phyloP scores from a whole-genome alignment of 2,797 vertebrate genomes.

The Merluccius polli region DNA sequence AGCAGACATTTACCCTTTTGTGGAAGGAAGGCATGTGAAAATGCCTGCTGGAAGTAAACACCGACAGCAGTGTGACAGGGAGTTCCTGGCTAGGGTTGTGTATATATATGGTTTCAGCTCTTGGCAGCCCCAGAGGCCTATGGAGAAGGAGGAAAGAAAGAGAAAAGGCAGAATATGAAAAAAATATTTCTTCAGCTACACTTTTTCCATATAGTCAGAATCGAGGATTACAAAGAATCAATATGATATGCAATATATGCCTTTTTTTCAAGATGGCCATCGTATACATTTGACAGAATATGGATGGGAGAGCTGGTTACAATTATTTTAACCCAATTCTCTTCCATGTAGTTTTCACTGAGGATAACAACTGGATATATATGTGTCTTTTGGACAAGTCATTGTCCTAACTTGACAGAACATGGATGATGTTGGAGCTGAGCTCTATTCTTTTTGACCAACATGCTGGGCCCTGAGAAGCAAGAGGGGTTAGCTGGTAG shows the following conservation, averaged over 20 bases:
- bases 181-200: background rate
- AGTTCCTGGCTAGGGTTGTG: conserved; percentile 92
- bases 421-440: background rate
- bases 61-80: conserved; percentile 89
- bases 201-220: background rate
- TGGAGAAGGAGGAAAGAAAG: conserved; percentile 28
- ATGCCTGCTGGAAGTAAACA: conserved; percentile 92
- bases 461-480: background rate
- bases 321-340: background rate
- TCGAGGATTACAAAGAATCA: background rate
- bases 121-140: conserved; percentile 87
- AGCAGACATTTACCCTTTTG: conserved; percentile 79
- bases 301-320: background rate
- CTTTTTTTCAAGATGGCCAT: background rate
- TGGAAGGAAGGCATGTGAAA: conserved; percentile 94
- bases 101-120: conserved; percentile 89
- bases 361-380: background rate
- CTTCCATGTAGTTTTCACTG: background rate
- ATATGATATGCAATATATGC: background rate
- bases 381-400: background rate
- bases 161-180: background rate
- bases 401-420: background rate
- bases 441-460: background rate
- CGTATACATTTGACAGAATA: background rate
- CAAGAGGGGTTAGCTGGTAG: background rate